Evolutionary conservation across 1,140 invertebrate genomes (phyloP), one percentile per base, ranked within the genome.

Genomic region (Eurosta solidaginis): DNA sequence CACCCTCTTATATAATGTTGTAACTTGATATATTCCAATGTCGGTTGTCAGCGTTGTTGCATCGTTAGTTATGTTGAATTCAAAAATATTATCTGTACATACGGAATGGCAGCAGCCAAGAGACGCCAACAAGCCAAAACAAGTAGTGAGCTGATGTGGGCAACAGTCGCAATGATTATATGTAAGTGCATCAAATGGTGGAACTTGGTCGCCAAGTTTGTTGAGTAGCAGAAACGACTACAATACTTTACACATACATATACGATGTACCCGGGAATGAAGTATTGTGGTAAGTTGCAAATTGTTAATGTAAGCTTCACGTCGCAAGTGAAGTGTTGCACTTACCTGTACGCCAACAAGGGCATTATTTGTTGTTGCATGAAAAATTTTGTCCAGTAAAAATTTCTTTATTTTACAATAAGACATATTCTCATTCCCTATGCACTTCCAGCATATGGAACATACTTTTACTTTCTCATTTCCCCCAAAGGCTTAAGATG

Each of bases 401-500:
- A 40, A 20, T 68, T 68, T 22, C 33, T 68, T 68, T 63, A 36
- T 40, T 68, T 42, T 42, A n/a, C n/a, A n/a, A n/a, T n/a, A n/a
- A n/a, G n/a, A n/a, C 59, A 25, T 10, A 52, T 22, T 20, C 49
- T 20, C 49, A 52, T 52, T 52, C 49, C 22, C 49, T 22, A 22
- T 20, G 49, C 49, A 52, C 49, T 52, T 52, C 7, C 14, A n/a
- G 3, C 9, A 68, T n/a, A 52, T n/a, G n/a, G n/a, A 52, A n/a
- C 33, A 68, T 68, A 68, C 59, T 68, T 68, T 68, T 68, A 68
- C 59, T 68, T 68, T 68, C 22, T 42, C 59, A 68, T 68, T 68
- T 68, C 6, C 17, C 29, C 4, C 54, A 7, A 63, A 63, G 29
- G 29, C 0, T 36, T 63, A 17, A 17, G 17, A 4, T 47, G 14